Percentiles rank a stretch among this genome's conserved stretches.
Conservation (phyloP, 1,140 invertebrate genomes). For the Phortica variegata region DNA sequence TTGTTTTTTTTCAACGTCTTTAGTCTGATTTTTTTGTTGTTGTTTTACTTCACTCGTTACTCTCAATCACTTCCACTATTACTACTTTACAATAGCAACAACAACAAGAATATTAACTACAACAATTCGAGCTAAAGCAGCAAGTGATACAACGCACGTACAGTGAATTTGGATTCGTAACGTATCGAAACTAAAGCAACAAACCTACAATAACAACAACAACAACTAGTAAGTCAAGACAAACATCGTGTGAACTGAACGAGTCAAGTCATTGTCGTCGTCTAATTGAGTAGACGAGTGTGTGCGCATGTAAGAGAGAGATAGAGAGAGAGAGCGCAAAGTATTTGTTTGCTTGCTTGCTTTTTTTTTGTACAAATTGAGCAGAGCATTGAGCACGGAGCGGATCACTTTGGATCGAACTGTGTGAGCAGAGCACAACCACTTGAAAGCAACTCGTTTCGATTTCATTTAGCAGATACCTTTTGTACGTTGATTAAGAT, state of each 20-base stretch:
- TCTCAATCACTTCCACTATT: slow-evolving; percentile 27
- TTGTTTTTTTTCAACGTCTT: slow-evolving; percentile 47
- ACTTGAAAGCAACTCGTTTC: slow-evolving; percentile 56
- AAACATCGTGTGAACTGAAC: too few relatives aligned
- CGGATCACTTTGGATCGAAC: slow-evolving; percentile 44
- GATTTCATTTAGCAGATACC: slow-evolving; percentile 56
- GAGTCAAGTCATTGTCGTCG: too few relatives aligned
- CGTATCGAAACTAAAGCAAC: too few relatives aligned
- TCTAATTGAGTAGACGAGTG: slow-evolving; percentile 3
- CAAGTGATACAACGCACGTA: slow-evolving; percentile 51
- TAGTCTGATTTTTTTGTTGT: too few relatives aligned
- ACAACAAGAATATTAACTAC: slow-evolving; percentile 20
- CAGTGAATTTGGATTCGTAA: slow-evolving; percentile 33
- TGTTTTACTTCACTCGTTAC: slow-evolving; percentile 27
- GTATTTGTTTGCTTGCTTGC: slow-evolving; percentile 26
- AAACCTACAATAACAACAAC: slow-evolving; percentile 10
- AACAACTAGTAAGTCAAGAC: not conserved
- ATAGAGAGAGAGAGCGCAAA: slow-evolving; percentile 4
- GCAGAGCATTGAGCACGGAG: slow-evolving; percentile 28
- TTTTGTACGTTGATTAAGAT: slow-evolving; percentile 56
- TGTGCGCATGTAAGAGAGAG: slow-evolving; percentile 5
- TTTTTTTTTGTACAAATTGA: too few relatives aligned
- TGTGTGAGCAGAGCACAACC: slow-evolving; percentile 45
- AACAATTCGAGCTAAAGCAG: slow-evolving; percentile 14
- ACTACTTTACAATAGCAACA: slow-evolving; percentile 21